Evolutionary conservation across 2,797 vertebrate species (phyloP).

Genomic region (Cryptoprocta ferox): DNA sequence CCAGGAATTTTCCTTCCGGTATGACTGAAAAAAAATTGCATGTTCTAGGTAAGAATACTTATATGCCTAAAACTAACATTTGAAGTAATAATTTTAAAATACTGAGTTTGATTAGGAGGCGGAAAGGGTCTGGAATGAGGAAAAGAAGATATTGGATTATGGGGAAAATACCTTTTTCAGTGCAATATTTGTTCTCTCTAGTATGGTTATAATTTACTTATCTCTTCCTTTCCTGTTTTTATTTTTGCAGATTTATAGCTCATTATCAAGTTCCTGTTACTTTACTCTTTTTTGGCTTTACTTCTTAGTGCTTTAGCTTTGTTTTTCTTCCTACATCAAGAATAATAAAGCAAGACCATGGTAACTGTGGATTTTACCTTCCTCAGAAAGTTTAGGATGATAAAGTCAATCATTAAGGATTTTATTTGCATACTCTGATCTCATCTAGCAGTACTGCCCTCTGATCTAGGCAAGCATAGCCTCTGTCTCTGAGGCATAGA

Average conservation of each 20-base stretch:
- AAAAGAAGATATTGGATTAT: not conserved
- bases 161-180: not conserved
- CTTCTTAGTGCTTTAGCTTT: not conserved
- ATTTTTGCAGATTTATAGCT: not conserved
- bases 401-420: not conserved
- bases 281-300: not conserved
- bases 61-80: not conserved
- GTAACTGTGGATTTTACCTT: not conserved
- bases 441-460: not conserved
- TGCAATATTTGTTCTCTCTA: not conserved
- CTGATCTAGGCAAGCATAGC: not conserved
- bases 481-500: not conserved
- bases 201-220: not conserved
- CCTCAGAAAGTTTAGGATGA: not conserved
- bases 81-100: conserved; percentile 3
- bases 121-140: not conserved
- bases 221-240: not conserved
- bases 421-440: not conserved
- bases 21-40: not conserved
- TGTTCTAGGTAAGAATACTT: not conserved
- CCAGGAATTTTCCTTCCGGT: not conserved
- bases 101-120: not conserved
- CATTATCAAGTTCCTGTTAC: not conserved
- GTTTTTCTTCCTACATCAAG: not conserved
- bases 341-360: not conserved